phyloP scores from a whole-genome alignment of 1,140 invertebrate species.

The Akabosia matsudoensis region DNA sequence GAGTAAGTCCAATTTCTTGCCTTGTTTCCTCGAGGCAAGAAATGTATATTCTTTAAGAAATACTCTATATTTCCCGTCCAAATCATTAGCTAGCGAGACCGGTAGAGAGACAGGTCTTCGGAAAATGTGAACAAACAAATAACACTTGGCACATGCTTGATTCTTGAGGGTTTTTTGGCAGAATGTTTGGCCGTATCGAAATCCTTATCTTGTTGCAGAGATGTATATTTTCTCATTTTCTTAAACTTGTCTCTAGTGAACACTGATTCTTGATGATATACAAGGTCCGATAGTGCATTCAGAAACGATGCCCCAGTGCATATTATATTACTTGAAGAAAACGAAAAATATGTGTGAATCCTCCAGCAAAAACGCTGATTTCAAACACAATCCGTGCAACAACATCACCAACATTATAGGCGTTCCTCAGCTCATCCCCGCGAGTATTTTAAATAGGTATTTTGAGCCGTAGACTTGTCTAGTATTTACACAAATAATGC shows the following conservation, averaged over 20 bases:
- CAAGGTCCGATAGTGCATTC: not conserved
- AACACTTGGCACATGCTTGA: constrained; percentile 7
- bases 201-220: not conserved
- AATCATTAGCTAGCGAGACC: not conserved
- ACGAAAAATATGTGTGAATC: not conserved
- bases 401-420: not conserved
- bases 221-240: not conserved
- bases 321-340: not conserved
- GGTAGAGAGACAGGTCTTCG: not conserved
- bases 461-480: not conserved
- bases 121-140: not conserved
- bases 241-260: not conserved
- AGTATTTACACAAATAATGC: not conserved
- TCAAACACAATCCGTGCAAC: not conserved
- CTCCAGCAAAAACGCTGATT: not conserved
- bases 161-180: not conserved
- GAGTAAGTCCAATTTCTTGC: not conserved
- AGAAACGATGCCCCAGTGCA: not conserved
- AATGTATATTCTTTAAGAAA: not conserved
- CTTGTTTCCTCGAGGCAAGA: not conserved
- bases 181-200: not conserved
- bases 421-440: not conserved
- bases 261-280: constrained; percentile 5
- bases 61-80: not conserved
- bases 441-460: not conserved